These are phyloP conservation scores for Baryphthengus martii DNA, from an alignment of 2,113 vertebrate species.

Conservation along the genomic window DNA sequence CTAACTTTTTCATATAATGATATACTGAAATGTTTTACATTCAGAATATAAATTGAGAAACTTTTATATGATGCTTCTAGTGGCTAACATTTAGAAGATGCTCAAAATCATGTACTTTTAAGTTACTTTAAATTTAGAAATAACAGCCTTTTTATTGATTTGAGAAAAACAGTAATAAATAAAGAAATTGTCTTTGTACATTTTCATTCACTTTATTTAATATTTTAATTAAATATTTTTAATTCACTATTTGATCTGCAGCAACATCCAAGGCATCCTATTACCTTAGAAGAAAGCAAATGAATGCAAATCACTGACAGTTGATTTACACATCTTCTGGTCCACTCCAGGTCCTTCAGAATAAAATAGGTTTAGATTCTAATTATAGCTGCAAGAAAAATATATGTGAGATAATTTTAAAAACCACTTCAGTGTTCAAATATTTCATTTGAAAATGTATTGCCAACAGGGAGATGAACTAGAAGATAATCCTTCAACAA, in stretches of 20 bases:
- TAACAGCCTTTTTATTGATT: neutral
- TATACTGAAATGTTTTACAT: neutral
- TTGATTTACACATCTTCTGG: conserved; percentile 40
- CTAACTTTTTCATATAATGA: neutral
- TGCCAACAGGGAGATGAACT: conserved; percentile 61
- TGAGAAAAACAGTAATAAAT: neutral
- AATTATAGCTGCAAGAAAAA: conserved; percentile 58
- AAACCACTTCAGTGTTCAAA: conserved; percentile 58
- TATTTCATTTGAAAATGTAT: conserved; percentile 66
- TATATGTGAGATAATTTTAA: conserved; percentile 47
- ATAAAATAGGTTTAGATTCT: conserved; percentile 54
- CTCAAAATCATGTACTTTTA: neutral
- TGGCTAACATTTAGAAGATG: neutral
- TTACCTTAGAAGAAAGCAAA: conserved; percentile 32
- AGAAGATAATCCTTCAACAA: conserved; percentile 62
- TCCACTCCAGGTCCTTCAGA: conserved; percentile 62
- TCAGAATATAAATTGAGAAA: neutral
- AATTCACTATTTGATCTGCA: conserved; percentile 52
- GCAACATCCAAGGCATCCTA: conserved; percentile 34
- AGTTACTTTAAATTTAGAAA: neutral
- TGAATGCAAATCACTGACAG: conserved; percentile 48
- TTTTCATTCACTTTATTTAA: conserved; percentile 32
- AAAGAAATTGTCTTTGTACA: neutral
- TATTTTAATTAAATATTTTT: conserved; percentile 50
- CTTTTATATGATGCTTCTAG: neutral